Evolutionary conservation across 2,888 invertebrate species (phyloP), one percentile per base, ranked within the genome.

Genomic region (Diadromus collaris): DNA sequence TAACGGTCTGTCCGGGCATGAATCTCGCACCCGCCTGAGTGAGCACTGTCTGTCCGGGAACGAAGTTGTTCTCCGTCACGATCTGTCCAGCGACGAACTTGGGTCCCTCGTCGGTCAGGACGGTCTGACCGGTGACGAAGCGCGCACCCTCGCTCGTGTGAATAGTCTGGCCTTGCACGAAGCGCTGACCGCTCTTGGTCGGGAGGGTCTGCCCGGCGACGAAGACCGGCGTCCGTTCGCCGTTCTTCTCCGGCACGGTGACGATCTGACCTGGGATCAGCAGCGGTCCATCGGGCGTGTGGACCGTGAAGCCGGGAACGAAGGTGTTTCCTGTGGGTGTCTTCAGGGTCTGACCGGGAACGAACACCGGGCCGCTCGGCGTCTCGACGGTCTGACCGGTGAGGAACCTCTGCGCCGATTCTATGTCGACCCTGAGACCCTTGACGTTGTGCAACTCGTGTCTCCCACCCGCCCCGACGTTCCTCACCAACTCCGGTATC

Each of bases 221-320:
- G 89, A 96, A 96, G 81, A 94, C 93, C 0, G 94, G 93, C 1
- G 85, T 87, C 5, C 79, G 79, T 67, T 92, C 92, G 63, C 93
- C 92, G 84, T 93, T 93, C 80, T 93, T 92, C 58, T 89, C 88
- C 16, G 86, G 73, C 27, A 88, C 84, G 29, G 92, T 92, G 68
- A 95, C 92, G 81, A 95, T 93, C 85, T 95, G 94, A 2, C 96
- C 96, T n/a, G 95, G 95, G 81, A 96, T 93, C 21, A 96, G 91
- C 32, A 94, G 92, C 0, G 95, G 94, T 32, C 95, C 95, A 60
- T 93, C 92, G 27, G 95, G 94, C 2, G 95, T 94, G 83, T 93
- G 93, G 16, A 96, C 93, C 54, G 94, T 95, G 78, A 96, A 92
- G 1, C 96, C 96, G 24, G 96, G 95, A 46, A 95, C 93, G 89